A percentile compares a stretch with the other conserved stretches of the same genome.
These are phyloP conservation scores for Drosophila dunni DNA, from an alignment of 1,140 invertebrate species.

Conservation along the genomic window DNA sequence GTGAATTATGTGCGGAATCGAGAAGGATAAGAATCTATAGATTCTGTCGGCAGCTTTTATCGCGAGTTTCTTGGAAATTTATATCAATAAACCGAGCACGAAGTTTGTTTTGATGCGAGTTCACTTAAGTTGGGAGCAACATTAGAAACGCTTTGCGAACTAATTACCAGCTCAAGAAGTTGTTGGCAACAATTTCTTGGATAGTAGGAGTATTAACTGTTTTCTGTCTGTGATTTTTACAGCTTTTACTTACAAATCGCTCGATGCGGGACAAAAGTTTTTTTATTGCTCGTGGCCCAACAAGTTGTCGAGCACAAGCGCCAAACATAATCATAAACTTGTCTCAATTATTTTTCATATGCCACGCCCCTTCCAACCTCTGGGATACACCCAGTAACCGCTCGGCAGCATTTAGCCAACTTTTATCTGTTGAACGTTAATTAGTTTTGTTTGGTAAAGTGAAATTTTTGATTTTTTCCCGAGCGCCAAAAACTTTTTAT, in stretches of 20 bases:
- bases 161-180: slow-evolving; percentile 66
- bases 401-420: slow-evolving; percentile 45
- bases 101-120: slow-evolving; percentile 63
- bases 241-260: slow-evolving; percentile 76
- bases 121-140: slow-evolving; percentile 50
- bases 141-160: slow-evolving; percentile 77
- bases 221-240: slow-evolving; percentile 80
- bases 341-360: slow-evolving; percentile 83
- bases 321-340: slow-evolving; percentile 78
- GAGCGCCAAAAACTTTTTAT: slow-evolving; percentile 64
- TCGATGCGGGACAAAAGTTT: slow-evolving; percentile 50
- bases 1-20: slow-evolving; percentile 48
- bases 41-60: slow-evolving; percentile 14
- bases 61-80: slow-evolving; percentile 57
- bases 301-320: slow-evolving; percentile 37
- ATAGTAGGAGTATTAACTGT: slow-evolving; percentile 58
- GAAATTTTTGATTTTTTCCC: slow-evolving; percentile 76
- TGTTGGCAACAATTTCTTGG: slow-evolving; percentile 31
- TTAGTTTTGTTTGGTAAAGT: slow-evolving; percentile 80
- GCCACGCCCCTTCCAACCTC: slow-evolving; percentile 29
- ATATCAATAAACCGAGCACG: slow-evolving; percentile 53
- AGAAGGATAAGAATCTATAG: slow-evolving; percentile 57
- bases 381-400: not conserved
- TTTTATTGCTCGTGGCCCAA: slow-evolving; percentile 53
- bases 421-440: slow-evolving; percentile 83